These are phyloP conservation scores for Ophonus ardosiacus DNA, from an alignment of 2,888 invertebrate genomes.

Conservation along the genomic window DNA sequence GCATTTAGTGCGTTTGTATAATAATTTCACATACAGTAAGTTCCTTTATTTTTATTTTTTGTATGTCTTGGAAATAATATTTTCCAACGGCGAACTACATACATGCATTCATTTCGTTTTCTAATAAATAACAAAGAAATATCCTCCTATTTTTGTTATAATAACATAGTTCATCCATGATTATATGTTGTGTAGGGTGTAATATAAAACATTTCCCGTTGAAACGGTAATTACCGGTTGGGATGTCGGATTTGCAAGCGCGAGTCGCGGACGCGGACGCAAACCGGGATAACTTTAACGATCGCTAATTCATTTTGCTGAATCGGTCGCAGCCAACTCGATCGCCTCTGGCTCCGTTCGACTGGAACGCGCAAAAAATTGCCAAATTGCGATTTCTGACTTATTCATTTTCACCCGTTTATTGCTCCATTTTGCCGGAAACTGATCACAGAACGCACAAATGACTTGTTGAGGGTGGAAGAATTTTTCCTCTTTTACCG, in stretches of 20 bases:
- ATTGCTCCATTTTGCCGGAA: neutral
- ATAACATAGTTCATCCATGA: neutral
- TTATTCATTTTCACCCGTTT: slow-evolving; percentile 17
- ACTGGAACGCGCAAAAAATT: slow-evolving; percentile 21
- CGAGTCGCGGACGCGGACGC: neutral
- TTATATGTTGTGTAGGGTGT: neutral
- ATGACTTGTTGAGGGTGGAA: neutral
- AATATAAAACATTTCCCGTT: neutral
- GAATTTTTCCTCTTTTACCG: too few species aligned
- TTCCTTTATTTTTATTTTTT: too few species aligned
- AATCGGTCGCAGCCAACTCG: slow-evolving; percentile 13
- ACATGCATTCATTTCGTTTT: too few species aligned
- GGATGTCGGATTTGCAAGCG: slow-evolving; percentile 56
- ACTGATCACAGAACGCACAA: neutral
- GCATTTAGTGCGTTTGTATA: too few species aligned
- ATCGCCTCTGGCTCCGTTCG: slow-evolving; percentile 1
- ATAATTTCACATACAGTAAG: too few species aligned
- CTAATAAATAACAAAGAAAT: too few species aligned
- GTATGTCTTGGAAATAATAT: too few species aligned
- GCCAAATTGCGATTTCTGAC: slow-evolving; percentile 37
- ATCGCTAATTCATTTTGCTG: slow-evolving; percentile 53
- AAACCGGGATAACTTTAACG: slow-evolving; percentile 38
- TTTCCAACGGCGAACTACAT: too few species aligned
- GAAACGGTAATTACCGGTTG: slow-evolving; percentile 57
- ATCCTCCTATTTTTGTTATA: neutral